phyloP scores from a whole-genome alignment of 2,113 vertebrate genomes.

The Esox niger region DNA sequence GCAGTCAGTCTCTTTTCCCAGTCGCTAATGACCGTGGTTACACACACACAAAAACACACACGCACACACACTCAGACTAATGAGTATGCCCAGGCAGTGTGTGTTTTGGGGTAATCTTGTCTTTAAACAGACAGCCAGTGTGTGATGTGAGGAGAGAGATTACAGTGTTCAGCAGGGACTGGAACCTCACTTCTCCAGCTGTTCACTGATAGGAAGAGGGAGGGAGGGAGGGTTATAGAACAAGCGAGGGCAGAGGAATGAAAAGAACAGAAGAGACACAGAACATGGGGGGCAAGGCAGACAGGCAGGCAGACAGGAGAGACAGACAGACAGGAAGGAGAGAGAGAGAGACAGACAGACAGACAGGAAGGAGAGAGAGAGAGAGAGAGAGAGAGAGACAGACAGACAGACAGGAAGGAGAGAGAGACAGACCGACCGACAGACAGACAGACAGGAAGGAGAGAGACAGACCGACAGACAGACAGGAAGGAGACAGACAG shows the following conservation, averaged over 20 bases:
- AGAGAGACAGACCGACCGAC: too few relatives aligned
- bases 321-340: too few relatives aligned
- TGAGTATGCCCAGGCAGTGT: constrained; percentile 10
- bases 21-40: too few relatives aligned
- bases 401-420: not conserved
- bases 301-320: not conserved
- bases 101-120: constrained; percentile 31
- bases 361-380: not conserved
- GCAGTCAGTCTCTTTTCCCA: not conserved
- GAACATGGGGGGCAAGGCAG: too few relatives aligned
- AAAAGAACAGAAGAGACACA: not conserved
- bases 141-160: constrained; percentile 56
- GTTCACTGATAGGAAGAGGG: constrained; percentile 36
- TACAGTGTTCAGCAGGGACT: constrained; percentile 43
- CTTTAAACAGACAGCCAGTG: constrained; percentile 38
- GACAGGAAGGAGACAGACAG: too few relatives aligned
- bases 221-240: constrained; percentile 9
- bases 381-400: too few relatives aligned
- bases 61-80: constrained; percentile 23
- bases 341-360: constrained; percentile 6
- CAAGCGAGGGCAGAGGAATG: not conserved
- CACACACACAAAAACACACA: constrained; percentile 14
- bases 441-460: too few relatives aligned
- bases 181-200: constrained; percentile 47
- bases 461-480: too few relatives aligned